Evolutionary conservation across 2,797 vertebrate genomes (phyloP).

Genomic region (Pipistrellus kuhlii): DNA sequence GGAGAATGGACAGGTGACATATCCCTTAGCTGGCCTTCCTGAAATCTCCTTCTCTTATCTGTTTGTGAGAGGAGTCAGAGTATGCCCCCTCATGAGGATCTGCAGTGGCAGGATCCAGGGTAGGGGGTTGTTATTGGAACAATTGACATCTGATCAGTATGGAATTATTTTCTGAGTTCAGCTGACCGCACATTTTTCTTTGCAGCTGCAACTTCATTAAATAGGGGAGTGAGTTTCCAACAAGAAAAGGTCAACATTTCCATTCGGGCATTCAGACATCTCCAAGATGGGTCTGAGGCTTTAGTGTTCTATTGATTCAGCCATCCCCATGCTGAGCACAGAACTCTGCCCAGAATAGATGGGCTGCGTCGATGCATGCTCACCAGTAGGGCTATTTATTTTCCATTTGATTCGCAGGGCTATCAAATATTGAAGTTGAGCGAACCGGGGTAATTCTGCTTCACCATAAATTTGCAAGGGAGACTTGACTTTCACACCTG

Average conservation of each 20-base stretch:
- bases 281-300: slow-evolving; percentile 76
- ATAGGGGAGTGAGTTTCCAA: slow-evolving; percentile 62
- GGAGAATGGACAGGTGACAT: background rate
- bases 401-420: slow-evolving; percentile 66
- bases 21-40: background rate
- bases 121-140: slow-evolving; percentile 38
- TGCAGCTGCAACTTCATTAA: slow-evolving; percentile 75
- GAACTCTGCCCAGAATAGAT: slow-evolving; percentile 73
- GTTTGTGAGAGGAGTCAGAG: slow-evolving; percentile 2
- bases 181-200: slow-evolving; percentile 72
- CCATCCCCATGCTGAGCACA: slow-evolving; percentile 74
- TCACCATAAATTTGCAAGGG: slow-evolving; percentile 55
- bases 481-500: slow-evolving; percentile 41
- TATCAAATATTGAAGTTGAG: slow-evolving; percentile 79
- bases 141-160: slow-evolving; percentile 61
- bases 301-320: slow-evolving; percentile 74
- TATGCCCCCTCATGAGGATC: slow-evolving; percentile 20
- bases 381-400: slow-evolving; percentile 69
- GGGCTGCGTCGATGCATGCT: slow-evolving; percentile 68
- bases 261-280: slow-evolving; percentile 64
- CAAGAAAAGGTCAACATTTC: slow-evolving; percentile 72
- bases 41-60: slow-evolving; percentile 52
- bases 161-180: slow-evolving; percentile 67
- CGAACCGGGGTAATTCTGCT: slow-evolving; percentile 44
- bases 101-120: background rate